Evolutionary conservation across 2,113 vertebrate genomes (phyloP).

Genomic region (Mormyrus iriodes): DNA sequence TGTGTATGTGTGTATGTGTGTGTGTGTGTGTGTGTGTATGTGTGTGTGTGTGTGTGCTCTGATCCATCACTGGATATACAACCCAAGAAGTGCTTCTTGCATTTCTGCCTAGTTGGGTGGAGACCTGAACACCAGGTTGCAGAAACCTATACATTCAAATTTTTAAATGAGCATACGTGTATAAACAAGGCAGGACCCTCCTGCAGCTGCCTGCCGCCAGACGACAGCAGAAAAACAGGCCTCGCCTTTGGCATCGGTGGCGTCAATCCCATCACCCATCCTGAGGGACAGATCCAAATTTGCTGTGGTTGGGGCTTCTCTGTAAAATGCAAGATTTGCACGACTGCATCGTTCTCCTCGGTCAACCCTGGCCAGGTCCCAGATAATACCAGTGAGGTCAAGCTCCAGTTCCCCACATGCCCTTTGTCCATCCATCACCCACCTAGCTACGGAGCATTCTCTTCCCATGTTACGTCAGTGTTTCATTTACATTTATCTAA

Average conservation of each 20-base stretch:
- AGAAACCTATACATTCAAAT: neutral
- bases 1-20: too few relatives aligned
- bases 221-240: conserved; percentile 34
- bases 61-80: neutral
- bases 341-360: conserved; percentile 63
- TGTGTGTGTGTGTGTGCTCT: neutral
- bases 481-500: neutral
- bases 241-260: conserved; percentile 40
- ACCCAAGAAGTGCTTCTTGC: neutral
- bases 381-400: conserved; percentile 49
- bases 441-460: neutral
- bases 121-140: neutral
- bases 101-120: neutral
- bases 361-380: conserved; percentile 58
- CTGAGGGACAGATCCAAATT: conserved; percentile 64
- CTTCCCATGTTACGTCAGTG: neutral
- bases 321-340: conserved; percentile 61
- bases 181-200: neutral
- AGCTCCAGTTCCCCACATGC: neutral
- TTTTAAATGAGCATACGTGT: neutral
- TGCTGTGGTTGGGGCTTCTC: conserved; percentile 57
- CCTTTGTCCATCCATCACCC: neutral
- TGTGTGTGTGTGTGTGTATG: neutral
- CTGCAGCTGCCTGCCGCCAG: neutral
- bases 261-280: conserved; percentile 32